Conservation (phyloP, 2,888 invertebrate genomes). For the Biston betularia region DNA sequence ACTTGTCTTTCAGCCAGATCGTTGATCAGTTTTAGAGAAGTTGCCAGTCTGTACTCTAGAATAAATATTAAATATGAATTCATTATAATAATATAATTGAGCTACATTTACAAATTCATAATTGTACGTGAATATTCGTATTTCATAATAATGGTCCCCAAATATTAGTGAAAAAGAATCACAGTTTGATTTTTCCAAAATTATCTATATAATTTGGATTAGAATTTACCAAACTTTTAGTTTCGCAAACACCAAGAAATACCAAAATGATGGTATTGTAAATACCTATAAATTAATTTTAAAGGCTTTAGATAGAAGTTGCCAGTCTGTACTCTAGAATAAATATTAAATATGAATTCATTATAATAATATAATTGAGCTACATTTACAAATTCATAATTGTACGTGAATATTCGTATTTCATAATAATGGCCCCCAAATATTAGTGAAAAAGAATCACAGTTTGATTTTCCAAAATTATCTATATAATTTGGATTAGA, state of each 20-base stretch:
- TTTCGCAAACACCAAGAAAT: no score
- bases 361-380: background rate
- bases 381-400: background rate
- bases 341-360: background rate
- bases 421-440: constrained; percentile 1
- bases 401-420: background rate
- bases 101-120: background rate
- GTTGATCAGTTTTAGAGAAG: no score
- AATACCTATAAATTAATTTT: no score
- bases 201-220: background rate
- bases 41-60: no score
- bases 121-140: background rate
- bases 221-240: background rate
- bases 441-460: background rate
- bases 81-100: background rate
- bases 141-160: constrained; percentile 2
- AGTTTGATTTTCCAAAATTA: background rate
- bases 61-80: background rate
- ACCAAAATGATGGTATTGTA: no score
- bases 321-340: no score
- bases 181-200: constrained; percentile 1
- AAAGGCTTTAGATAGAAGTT: no score
- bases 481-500: background rate
- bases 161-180: background rate
- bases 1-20: no score